Evolutionary conservation across 2,113 vertebrate genomes (phyloP).

Genomic region (Bufo bufo): DNA sequence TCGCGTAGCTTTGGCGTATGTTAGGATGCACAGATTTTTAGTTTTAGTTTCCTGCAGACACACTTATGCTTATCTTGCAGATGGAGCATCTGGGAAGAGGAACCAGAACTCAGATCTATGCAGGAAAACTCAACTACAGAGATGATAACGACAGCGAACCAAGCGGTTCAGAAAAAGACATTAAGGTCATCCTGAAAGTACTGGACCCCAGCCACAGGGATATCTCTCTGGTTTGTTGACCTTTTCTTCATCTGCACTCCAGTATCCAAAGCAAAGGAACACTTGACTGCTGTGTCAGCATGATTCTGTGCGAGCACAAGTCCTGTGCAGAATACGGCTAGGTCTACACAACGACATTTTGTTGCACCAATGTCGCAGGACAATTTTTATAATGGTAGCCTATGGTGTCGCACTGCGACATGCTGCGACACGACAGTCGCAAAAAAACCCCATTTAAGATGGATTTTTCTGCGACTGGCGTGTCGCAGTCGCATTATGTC

Average conservation of each 20-base stretch:
- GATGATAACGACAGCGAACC: conserved; percentile 76
- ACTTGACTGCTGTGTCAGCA: not conserved
- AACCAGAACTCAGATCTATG: conserved; percentile 92
- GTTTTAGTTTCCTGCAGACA: no score
- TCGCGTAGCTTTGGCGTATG: no score
- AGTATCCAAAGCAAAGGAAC: not conserved
- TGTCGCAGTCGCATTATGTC: no score
- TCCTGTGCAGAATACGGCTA: not conserved
- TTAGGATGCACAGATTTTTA: no score
- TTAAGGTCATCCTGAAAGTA: conserved; percentile 95
- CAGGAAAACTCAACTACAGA: conserved; percentile 83
- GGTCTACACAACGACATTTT: no score
- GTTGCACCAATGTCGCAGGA: no score
- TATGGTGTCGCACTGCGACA: no score
- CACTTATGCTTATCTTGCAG: conserved; percentile 65
- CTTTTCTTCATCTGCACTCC: not conserved
- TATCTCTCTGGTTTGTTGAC: conserved; percentile 89
- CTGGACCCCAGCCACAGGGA: conserved; percentile 93
- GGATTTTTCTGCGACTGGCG: no score
- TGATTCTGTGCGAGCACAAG: not conserved
- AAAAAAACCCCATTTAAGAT: no score
- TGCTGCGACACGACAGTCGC: no score
- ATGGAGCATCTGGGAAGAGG: conserved; percentile 90
- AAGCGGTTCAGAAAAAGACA: conserved; percentile 78
- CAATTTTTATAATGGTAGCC: no score